These are phyloP conservation scores for Gibbula magus DNA, from an alignment of 2,888 invertebrate species.

Conservation along the genomic window DNA sequence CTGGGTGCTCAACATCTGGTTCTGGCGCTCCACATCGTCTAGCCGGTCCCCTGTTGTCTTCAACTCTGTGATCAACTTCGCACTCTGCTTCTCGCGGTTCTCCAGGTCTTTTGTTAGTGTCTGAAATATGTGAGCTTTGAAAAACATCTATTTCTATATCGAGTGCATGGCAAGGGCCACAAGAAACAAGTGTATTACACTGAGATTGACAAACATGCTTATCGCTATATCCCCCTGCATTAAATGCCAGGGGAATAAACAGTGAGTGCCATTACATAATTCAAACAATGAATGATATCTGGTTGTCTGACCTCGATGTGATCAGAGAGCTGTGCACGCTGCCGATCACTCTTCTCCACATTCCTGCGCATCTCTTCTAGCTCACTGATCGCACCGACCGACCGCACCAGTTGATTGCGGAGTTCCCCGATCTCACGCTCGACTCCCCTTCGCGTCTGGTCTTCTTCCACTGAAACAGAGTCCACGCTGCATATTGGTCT, in stretches of 20 bases:
- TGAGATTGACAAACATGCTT: too few relatives aligned
- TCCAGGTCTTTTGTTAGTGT: slow-evolving; percentile 69
- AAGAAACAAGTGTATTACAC: too few relatives aligned
- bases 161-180: background rate
- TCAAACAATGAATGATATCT: too few relatives aligned
- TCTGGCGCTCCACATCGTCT: slow-evolving; percentile 65
- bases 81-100: slow-evolving; percentile 64
- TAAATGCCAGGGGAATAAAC: too few relatives aligned
- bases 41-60: slow-evolving; percentile 66
- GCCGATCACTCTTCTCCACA: slow-evolving; percentile 70
- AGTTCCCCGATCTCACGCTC: slow-evolving; percentile 67
- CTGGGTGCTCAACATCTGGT: slow-evolving; percentile 56
- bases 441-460: slow-evolving; percentile 40
- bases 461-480: slow-evolving; percentile 34
- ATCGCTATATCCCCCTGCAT: too few relatives aligned
- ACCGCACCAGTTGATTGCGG: slow-evolving; percentile 61
- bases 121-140: slow-evolving; percentile 46
- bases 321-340: slow-evolving; percentile 70
- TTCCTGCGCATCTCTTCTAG: slow-evolving; percentile 61
- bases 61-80: slow-evolving; percentile 66
- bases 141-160: too few relatives aligned
- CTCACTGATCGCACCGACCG: slow-evolving; percentile 64
- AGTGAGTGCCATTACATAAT: too few relatives aligned
- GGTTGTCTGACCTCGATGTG: slow-evolving; percentile 67
- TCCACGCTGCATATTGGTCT: too few relatives aligned